Evolutionary conservation across 2,797 vertebrate genomes (phyloP).

Genomic region (Moxostoma hubbsi): DNA sequence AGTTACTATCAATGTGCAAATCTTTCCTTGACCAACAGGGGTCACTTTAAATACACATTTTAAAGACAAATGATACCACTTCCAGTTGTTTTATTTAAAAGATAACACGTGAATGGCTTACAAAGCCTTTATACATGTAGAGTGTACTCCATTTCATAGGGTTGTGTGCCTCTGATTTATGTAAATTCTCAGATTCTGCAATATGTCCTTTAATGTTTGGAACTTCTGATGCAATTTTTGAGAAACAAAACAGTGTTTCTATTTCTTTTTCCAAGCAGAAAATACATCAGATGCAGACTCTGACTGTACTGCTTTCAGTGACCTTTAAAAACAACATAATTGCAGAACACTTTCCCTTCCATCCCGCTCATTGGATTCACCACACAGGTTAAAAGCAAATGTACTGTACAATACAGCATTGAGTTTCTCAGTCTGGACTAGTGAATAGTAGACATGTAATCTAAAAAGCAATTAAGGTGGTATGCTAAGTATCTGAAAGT

Average conservation of each 20-base stretch:
- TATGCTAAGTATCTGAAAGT: neutral
- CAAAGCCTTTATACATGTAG: neutral
- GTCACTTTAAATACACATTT: slow-evolving; percentile 48
- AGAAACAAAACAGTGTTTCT: slow-evolving; percentile 60
- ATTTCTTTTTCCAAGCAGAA: slow-evolving; percentile 72
- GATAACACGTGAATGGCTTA: neutral
- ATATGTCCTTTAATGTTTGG: neutral
- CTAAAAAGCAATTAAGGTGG: neutral
- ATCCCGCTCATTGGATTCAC: slow-evolving; percentile 8
- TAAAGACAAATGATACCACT: neutral
- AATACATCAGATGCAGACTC: slow-evolving; percentile 76
- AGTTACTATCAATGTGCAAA: slow-evolving; percentile 3
- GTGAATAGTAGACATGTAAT: neutral
- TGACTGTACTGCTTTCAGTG: slow-evolving; percentile 64
- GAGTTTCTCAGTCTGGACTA: neutral
- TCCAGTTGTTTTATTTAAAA: too few species aligned
- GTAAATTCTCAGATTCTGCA: neutral
- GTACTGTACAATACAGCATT: neutral
- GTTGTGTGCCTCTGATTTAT: neutral
- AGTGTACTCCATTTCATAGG: slow-evolving; percentile 21
- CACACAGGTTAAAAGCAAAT: slow-evolving; percentile 31
- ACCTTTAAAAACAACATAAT: slow-evolving; percentile 74
- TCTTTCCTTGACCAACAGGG: slow-evolving; percentile 40
- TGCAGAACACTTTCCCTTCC: slow-evolving; percentile 65
- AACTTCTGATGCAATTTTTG: slow-evolving; percentile 12